Base-by-base conservation (phyloP, 2,113 vertebrate species). In the Malurus alboscapulatus region DNA sequence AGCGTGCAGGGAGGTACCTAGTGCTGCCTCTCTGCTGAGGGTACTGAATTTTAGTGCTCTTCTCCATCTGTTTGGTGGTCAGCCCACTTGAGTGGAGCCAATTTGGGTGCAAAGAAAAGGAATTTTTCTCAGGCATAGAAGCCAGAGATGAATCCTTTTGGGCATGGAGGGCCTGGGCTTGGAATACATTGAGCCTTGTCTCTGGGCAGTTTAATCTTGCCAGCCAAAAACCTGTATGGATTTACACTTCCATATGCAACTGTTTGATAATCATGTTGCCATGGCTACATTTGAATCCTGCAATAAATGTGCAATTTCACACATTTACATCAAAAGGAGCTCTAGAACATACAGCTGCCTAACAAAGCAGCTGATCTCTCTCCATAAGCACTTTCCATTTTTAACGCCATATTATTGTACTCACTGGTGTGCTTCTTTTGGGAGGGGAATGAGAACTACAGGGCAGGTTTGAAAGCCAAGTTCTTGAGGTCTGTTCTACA, bases 271-370 rank as follows among this genome's bases (percentile, higher is more conserved):
- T 78, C 68, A 67, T 0, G 95, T 96, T 97, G 92, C 93, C 88
- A 93, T 96, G 90, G 92, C 68, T 92, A 94, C 86, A 30, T 61
- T 75, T 75, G 50, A 88, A 85, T 89, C 91, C 89, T 79, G 72
- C 88, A 92, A 61, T 86, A 94, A 91, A 91, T 69, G 91, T 95
- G 86, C 63, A 92, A 96, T 96, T 95, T 94, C 95, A 95, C 95
- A 96, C 94, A 92, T 92, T 95, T 94, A 85, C 95, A 96, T 96
- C 90, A 94, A 94, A 93, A 95, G 84, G 40, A 83, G 68, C 84
- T 94, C 45, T 72, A 67, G 88, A 81, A 96, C 87, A 84, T 78
- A 91, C 30, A 94, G 81, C 76, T 55, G 54, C 9, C 1, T 88
- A 59, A 90, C 72, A 72, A 87, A 91, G 78, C 71, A 86, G 85